A percentile compares a stretch with the other conserved stretches of the same genome.
These are phyloP conservation scores for Rana temporaria DNA, from an alignment of 2,113 vertebrate species.

Conservation along the genomic window DNA sequence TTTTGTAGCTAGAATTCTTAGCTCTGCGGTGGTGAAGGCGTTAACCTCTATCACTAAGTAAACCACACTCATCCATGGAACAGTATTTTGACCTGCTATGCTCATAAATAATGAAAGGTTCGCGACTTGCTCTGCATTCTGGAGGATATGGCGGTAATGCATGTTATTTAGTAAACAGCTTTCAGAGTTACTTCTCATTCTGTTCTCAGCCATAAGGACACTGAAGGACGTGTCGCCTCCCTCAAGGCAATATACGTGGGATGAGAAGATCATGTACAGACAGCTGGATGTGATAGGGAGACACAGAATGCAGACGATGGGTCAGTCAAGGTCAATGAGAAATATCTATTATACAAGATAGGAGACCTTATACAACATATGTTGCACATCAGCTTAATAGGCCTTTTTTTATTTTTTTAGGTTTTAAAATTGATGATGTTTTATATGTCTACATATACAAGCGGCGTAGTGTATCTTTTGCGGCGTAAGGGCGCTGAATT, in stretches of 20 bases:
- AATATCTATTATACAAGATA: no score
- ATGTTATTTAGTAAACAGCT: not conserved
- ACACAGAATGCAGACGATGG: not conserved
- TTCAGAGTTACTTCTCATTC: no score
- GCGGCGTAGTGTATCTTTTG: no score
- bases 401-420: no score
- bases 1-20: no score
- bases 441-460: no score
- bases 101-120: conserved; percentile 3
- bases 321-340: not conserved
- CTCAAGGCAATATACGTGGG: no score
- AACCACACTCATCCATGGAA: not conserved
- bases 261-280: not conserved
- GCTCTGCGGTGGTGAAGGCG: no score
- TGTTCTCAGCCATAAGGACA: not conserved
- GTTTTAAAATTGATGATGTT: no score
- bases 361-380: no score
- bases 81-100: not conserved
- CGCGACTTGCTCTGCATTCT: not conserved
- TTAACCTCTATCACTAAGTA: not conserved
- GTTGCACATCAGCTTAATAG: no score
- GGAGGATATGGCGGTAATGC: not conserved
- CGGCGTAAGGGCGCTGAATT: no score
- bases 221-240: not conserved
- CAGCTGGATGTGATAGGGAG: not conserved